Evolutionary conservation across 2,888 invertebrate genomes (phyloP), one percentile per base, ranked within the genome.

Genomic region (Bellardia pandia): DNA sequence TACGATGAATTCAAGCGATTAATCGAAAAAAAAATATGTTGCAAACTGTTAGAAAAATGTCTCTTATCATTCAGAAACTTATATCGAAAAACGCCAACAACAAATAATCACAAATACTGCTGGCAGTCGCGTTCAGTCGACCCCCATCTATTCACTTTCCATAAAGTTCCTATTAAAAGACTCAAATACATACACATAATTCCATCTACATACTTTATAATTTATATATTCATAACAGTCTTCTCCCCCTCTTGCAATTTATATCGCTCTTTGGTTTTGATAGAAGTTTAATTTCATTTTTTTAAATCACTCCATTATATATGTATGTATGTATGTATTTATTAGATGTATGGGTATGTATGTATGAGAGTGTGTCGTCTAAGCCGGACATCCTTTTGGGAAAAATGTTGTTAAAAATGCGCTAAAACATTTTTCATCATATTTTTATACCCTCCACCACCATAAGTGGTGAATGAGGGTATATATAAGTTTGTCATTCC

Each of bases 371-470:
- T 80, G 30, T 77, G 53, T 77, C 14, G 53, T 56, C 64, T 77
- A 91, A 92, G 91, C 91, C 92, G 92, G 92, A 92, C 91, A 90
- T 92, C 92, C 92, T 91, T 88, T 90, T 91, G 92, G 92, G 91
- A 91, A 91, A 91, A 90, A 91, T 91, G 66, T 89, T 89, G 84
- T 77, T 84, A 84, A 89, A 89, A 89, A 83, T 86, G 88, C 88
- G 89, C 89, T 88, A 88, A 89, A 89, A 87, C 88, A 88, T 79
- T 84, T 86, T 86, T 81, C 58, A 83, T 76, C 69, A 83, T 72
- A 72, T 88, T 85, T 81, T 81, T 37, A 23, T 23, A 23, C 23
- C 23, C 23, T 23, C 23, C 23, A 23, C 23, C 23, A 23, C 23
- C 23, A 23, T 23, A 23, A 23, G 23, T 23, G 23, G 23, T 23